Percentiles rank a stretch among this genome's conserved stretches.
phyloP scores from a whole-genome alignment of 2,888 invertebrate species.

The Lithodes maja region DNA sequence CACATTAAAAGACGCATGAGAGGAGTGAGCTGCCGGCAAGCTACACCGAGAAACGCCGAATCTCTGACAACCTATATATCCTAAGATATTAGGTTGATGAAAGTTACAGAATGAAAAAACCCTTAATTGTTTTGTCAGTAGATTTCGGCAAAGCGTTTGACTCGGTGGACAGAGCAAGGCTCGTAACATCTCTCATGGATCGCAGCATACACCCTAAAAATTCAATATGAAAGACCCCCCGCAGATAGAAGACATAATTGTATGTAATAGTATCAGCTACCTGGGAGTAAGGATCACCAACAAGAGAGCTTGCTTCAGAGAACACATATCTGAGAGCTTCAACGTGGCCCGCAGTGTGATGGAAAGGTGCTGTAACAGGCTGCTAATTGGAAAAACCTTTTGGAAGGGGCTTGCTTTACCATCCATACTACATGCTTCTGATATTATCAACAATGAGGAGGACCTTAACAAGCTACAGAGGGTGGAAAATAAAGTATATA shows the following conservation, averaged over 20 bases:
- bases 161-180: background rate
- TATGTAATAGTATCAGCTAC: background rate
- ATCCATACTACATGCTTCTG: background rate
- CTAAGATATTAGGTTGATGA: background rate
- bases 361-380: background rate
- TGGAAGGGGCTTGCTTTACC: background rate
- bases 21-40: background rate
- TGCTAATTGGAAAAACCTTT: background rate
- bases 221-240: constrained; percentile 7
- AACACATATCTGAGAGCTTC: background rate
- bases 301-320: background rate
- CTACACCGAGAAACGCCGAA: background rate
- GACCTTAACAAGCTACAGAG: too few species aligned
- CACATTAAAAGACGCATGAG: background rate
- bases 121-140: background rate
- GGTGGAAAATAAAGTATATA: too few species aligned
- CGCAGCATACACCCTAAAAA: background rate
- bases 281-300: background rate
- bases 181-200: background rate
- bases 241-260: background rate
- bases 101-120: background rate
- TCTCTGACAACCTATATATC: background rate
- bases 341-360: background rate
- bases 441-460: background rate
- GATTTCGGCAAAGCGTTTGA: background rate